Percentiles rank a stretch among this genome's conserved stretches.
Evolutionary conservation across 2,113 vertebrate species (phyloP).

Genomic region (Axis porcinus): DNA sequence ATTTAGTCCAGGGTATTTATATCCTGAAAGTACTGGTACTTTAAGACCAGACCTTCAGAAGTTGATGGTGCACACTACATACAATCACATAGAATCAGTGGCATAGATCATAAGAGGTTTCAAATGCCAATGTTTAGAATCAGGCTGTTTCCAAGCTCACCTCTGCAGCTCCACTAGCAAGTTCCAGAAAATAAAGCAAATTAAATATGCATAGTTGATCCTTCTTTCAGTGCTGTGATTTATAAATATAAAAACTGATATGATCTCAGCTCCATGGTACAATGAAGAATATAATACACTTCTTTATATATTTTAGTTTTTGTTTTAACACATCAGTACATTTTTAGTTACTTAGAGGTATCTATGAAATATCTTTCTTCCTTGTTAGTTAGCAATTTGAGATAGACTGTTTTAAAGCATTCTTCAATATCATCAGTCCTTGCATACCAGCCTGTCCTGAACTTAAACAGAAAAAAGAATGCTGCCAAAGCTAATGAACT

Average conservation of each 20-base stretch:
- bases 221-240: not conserved
- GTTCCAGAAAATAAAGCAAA: not conserved
- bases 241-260: not conserved
- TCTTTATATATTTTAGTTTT: constrained; percentile 3
- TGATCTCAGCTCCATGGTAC: not conserved
- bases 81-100: not conserved
- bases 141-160: not conserved
- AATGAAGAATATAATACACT: not conserved
- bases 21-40: not conserved
- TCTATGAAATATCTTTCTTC: not conserved
- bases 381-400: not conserved
- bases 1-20: not conserved
- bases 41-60: not conserved
- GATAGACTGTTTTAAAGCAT: not conserved
- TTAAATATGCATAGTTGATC: not conserved
- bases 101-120: not conserved
- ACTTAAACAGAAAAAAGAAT: not conserved
- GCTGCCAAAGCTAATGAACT: constrained; percentile 20
- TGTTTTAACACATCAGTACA: not conserved
- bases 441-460: not conserved
- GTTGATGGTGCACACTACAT: not conserved
- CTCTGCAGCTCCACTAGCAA: not conserved
- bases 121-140: not conserved
- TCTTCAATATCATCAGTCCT: not conserved
- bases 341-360: not conserved